Base-by-base conservation (phyloP, 2,888 invertebrate species). In the Dryococelus australis region DNA sequence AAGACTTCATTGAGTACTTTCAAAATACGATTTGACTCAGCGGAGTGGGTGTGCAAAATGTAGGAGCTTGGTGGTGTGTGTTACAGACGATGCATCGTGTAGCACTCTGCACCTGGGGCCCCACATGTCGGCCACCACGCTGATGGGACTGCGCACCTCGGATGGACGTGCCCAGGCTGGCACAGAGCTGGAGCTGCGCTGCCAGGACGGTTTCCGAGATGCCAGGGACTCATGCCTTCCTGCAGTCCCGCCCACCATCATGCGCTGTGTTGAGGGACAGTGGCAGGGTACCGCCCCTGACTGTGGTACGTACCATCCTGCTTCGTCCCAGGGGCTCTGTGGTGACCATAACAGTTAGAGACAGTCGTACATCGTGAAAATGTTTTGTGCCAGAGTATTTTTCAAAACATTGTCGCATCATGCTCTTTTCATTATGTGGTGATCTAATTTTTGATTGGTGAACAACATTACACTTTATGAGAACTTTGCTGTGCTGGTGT, bases 231-330 rank as follows among this genome's bases (percentile, higher is more conserved):
- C 92, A 5, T 93, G 93, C 87, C 90, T 91, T 86, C 90, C 91
- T 27, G 89, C 91, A 4, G 89, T 90, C 27, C 90, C 91, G 86
- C 90, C 91, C 43, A 89, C 91, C 5, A 89, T 91, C 27, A 89
- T 93, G 85, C 90, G 90, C 85, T 93, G 93, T 88, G 89, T 91
- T 20, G 91, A 90, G 43, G 93, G 93, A 10, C 89, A 90, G 87
- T 93, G 93, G 93, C 90, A 91, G 84, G 93, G 93, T 81, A 89
- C 89, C 35, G 88, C 91, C 79, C 93, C 93, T 10, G 90, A 90
- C 89, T 93, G 93, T 89, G 92, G 93, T 93, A 91, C 90, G 90
- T 90, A 43, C 27, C 24, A 5, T 20, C 26, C 27, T 24, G 16
- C 26, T 35, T 78, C 78, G n/a, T 43, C n/a, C n/a, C n/a, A 84